Evolutionary conservation across 2,888 invertebrate genomes (phyloP).

Genomic region (Yponomeuta cagnagella): DNA sequence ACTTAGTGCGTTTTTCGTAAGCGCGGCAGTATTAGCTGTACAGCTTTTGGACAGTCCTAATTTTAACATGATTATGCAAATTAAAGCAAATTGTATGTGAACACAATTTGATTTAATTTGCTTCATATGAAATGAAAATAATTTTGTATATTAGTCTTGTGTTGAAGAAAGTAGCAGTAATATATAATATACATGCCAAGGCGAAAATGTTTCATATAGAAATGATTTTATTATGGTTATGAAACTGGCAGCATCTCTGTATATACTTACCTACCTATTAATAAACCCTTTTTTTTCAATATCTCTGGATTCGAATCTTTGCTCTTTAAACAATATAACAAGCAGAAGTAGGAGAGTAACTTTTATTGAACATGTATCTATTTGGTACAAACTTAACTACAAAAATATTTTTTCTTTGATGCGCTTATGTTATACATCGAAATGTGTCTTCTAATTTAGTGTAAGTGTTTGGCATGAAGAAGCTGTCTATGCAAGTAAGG

Average conservation of each 20-base stretch:
- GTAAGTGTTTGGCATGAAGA: constrained; percentile 42
- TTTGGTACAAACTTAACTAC: too few relatives aligned
- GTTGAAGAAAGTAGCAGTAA: too few relatives aligned
- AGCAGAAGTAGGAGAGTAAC: background rate
- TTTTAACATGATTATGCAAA: constrained; percentile 2
- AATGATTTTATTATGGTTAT: background rate
- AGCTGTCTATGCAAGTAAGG: constrained; percentile 53
- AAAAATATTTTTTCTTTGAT: too few relatives aligned
- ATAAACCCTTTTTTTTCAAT: background rate
- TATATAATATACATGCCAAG: too few relatives aligned
- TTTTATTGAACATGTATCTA: too few relatives aligned
- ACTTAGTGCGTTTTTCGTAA: too few relatives aligned
- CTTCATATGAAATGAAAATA: too few relatives aligned
- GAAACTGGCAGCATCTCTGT: background rate
- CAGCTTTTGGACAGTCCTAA: background rate
- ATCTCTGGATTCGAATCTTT: background rate
- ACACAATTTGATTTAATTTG: too few relatives aligned
- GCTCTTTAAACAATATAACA: constrained; percentile 16
- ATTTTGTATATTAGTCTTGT: too few relatives aligned
- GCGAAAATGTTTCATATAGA: too few relatives aligned
- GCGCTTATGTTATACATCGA: constrained; percentile 35
- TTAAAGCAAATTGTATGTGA: too few relatives aligned
- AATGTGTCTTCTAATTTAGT: constrained; percentile 38
- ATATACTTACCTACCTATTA: constrained; percentile 1
- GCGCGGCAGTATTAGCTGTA: background rate